These are phyloP conservation scores for Ceratina japonica DNA, from an alignment of 1,140 invertebrate genomes.

Conservation along the genomic window DNA sequence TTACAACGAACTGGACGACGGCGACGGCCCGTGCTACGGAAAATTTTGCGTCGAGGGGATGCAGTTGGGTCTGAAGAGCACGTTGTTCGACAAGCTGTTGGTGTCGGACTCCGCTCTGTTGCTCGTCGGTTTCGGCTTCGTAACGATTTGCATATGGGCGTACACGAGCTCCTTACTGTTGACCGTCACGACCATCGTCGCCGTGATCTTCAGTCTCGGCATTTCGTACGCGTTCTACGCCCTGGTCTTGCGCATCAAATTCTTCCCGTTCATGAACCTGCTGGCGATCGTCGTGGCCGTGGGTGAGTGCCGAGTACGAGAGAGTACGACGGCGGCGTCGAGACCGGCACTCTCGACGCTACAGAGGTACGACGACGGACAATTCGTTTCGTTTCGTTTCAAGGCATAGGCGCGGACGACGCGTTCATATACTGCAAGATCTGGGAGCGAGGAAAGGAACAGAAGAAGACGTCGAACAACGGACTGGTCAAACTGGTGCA, in stretches of 20 bases:
- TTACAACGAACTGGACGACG: conserved; percentile 86
- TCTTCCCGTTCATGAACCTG: conserved; percentile 99
- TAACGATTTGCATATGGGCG: conserved; percentile 91
- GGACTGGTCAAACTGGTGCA: conserved; percentile 85
- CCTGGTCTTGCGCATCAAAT: conserved; percentile 90
- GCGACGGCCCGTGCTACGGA: conserved; percentile 82
- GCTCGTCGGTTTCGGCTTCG: conserved; percentile 86
- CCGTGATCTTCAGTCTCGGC: conserved; percentile 91
- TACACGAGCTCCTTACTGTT: conserved; percentile 94
- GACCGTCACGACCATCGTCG: conserved; percentile 90
- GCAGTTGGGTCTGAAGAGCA: conserved; percentile 93
- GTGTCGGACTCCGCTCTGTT: conserved; percentile 90
- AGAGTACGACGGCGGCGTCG: too few species aligned
- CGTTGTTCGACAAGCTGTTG: conserved; percentile 91
- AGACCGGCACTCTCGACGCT: too few species aligned
- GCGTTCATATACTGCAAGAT: conserved; percentile 96
- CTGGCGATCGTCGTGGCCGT: conserved; percentile 93
- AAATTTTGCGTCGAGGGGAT: conserved; percentile 89
- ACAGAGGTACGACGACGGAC: too few species aligned
- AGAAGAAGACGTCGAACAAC: conserved; percentile 79
- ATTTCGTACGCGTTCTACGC: conserved; percentile 96
- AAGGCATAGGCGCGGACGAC: conserved; percentile 95
- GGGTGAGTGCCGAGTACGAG: conserved; percentile 82
- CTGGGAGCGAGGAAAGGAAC: conserved; percentile 88
- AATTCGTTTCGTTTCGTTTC: too few species aligned